A percentile compares a stretch with the other conserved stretches of the same genome.
Conservation (phyloP, 2,888 invertebrate genomes). For the Zhuqinia jingwanae region DNA sequence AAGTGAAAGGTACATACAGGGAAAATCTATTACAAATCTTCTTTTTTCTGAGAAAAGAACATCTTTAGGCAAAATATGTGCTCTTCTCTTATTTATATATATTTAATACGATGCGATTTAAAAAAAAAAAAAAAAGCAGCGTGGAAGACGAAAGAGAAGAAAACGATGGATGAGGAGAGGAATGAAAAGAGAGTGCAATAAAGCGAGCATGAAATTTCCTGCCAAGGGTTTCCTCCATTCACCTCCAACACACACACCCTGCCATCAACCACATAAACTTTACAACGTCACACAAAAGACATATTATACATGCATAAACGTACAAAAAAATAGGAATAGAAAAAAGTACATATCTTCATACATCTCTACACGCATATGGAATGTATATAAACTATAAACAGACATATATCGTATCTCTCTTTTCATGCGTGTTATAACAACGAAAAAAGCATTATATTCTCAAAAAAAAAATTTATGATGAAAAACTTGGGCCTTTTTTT, state of each 20-base stretch:
- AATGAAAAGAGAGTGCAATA: slow-evolving; percentile 66
- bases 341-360: not conserved
- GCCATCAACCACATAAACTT: no score
- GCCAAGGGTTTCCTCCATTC: slow-evolving; percentile 70
- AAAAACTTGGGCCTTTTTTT: not conserved
- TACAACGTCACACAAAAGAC: slow-evolving; percentile 55
- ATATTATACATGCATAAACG: slow-evolving; percentile 10
- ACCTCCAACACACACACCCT: slow-evolving; percentile 57
- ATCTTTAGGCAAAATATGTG: slow-evolving; percentile 40
- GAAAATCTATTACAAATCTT: slow-evolving; percentile 58
- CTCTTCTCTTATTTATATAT: no score
- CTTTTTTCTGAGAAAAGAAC: slow-evolving; percentile 21
- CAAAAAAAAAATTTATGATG: slow-evolving; percentile 56
- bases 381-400: not conserved
- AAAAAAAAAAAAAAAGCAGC: not conserved
- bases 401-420: not conserved
- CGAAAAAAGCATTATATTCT: slow-evolving; percentile 22
- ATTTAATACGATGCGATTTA: slow-evolving; percentile 24
- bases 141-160: slow-evolving; percentile 20
- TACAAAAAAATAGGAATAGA: not conserved
- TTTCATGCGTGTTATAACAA: not conserved
- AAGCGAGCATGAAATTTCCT: slow-evolving; percentile 74
- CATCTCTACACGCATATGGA: not conserved
- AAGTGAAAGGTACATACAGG: slow-evolving; percentile 33
- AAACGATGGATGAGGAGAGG: slow-evolving; percentile 5